Percentiles rank a stretch among this genome's conserved stretches.
Conservation (phyloP, 2,113 vertebrate genomes). For the Neofelis nebulosa region DNA sequence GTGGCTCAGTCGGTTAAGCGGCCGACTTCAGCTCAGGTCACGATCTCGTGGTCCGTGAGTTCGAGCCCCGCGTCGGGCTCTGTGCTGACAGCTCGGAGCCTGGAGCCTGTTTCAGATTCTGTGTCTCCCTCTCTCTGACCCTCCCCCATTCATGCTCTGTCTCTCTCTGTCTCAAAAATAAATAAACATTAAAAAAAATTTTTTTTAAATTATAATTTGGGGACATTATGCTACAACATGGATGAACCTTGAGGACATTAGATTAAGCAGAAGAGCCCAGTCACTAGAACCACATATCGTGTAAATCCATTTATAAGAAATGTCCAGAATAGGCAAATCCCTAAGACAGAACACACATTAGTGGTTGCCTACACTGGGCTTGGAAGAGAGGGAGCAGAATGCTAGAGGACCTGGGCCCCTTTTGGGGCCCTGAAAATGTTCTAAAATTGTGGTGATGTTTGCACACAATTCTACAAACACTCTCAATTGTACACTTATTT, state of each 20-base stretch:
- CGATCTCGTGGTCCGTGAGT: rapidly evolving
- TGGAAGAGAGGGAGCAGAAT: neutral
- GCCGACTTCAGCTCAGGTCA: no score
- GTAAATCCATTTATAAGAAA: neutral
- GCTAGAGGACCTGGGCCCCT: rapidly evolving
- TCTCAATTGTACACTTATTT: neutral
- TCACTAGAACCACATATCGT: neutral
- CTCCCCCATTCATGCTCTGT: no score
- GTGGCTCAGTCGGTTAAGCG: no score
- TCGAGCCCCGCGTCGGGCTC: no score
- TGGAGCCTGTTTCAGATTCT: no score
- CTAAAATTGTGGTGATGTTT: neutral
- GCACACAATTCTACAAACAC: neutral
- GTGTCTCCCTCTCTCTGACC: no score
- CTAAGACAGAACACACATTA: neutral
- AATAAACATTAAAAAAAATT: no score
- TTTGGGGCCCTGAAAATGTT: neutral
- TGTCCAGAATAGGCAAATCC: neutral
- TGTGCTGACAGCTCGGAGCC: no score
- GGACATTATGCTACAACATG: rapidly evolving
- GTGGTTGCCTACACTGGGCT: neutral
- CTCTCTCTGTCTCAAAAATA: no score
- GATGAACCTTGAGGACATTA: neutral
- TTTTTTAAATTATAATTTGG: neutral
- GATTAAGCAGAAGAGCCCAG: neutral